Evolutionary conservation across 2,113 vertebrate species (phyloP).

Genomic region (Xenopus borealis): DNA sequence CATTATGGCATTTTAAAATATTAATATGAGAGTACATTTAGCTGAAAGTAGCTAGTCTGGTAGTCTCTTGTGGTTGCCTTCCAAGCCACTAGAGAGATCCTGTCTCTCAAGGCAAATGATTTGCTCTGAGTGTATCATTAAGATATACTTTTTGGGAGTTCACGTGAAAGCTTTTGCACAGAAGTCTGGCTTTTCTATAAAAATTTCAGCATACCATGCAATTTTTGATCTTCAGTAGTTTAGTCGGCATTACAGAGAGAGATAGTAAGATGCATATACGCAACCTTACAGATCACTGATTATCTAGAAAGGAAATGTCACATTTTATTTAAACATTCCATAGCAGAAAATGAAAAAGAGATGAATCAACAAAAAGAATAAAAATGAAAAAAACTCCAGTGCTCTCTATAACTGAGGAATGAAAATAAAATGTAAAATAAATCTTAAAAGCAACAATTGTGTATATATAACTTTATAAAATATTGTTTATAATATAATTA

Average conservation of each 20-base stretch:
- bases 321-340: slow-evolving; percentile 79
- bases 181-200: slow-evolving; percentile 75
- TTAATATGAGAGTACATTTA: slow-evolving; percentile 99
- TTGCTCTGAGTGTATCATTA: slow-evolving; percentile 97
- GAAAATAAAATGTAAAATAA: too few relatives aligned
- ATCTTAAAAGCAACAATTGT: too few relatives aligned
- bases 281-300: slow-evolving; percentile 72
- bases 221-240: slow-evolving; percentile 64
- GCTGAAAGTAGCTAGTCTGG: slow-evolving; percentile 86
- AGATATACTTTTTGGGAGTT: slow-evolving; percentile 73
- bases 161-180: slow-evolving; percentile 72
- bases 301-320: slow-evolving; percentile 83
- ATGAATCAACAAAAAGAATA: slow-evolving; percentile 56
- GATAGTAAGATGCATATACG: slow-evolving; percentile 58
- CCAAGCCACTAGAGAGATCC: slow-evolving; percentile 88
- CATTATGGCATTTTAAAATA: slow-evolving; percentile 99
- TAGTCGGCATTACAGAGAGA: slow-evolving; percentile 64
- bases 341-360: slow-evolving; percentile 60
- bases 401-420: too few relatives aligned
- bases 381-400: slow-evolving; percentile 1
- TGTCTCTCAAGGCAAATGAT: slow-evolving; percentile 87
- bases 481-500: too few relatives aligned
- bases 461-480: too few relatives aligned
- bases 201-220: slow-evolving; percentile 72
- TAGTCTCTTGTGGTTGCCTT: slow-evolving; percentile 88